Evolutionary conservation across 2,797 vertebrate genomes (phyloP), one percentile per base, ranked within the genome.

Genomic region (Sebastes paucispinis): DNA sequence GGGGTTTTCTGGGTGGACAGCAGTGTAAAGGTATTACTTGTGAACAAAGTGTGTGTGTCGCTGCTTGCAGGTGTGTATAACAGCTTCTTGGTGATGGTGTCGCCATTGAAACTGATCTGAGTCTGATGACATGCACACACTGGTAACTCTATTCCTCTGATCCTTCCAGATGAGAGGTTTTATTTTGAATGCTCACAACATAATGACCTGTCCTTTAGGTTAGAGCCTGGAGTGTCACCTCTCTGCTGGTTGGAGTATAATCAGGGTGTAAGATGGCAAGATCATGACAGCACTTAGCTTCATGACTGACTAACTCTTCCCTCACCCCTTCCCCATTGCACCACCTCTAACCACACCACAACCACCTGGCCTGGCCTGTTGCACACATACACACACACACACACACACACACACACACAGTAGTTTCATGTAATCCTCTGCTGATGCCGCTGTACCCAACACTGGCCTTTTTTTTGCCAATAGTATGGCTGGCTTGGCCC

Each of bases 41-140:
- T 70, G 77, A 91, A 86, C 80, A 85, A 84, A 82, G 84, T 75
- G 69, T 75, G 59, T 10, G 62, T 68, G 43, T 47, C 12, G n/a
- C 73, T 66, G 54, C 76, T 69, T 68, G 77, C 90, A 81, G 85
- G 89, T 82, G 81, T 88, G 81, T 83, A 55, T 82, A 83, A 88
- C 80, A 63, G 78, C 75, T 87, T 87, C 75, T 86, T 32, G 76
- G 79, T 83, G 79, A 81, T 25, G 55, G 81, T 43, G 77, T 83
- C 73, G 84, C 89, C 89, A 86, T 73, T 92, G 91, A 93, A 93
- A 93, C 77, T 66, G 89, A 93, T 92, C 88, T 52, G 62, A 85
- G 82, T 84, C 84, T 88, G 82, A 73, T 78, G 72, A 82, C 80
- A 62, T 3, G 66, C 27, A 69, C 63, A 9, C 20, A 2, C 72